Evolutionary conservation across 2,113 vertebrate species (phyloP).

Genomic region (Furnarius figulus): DNA sequence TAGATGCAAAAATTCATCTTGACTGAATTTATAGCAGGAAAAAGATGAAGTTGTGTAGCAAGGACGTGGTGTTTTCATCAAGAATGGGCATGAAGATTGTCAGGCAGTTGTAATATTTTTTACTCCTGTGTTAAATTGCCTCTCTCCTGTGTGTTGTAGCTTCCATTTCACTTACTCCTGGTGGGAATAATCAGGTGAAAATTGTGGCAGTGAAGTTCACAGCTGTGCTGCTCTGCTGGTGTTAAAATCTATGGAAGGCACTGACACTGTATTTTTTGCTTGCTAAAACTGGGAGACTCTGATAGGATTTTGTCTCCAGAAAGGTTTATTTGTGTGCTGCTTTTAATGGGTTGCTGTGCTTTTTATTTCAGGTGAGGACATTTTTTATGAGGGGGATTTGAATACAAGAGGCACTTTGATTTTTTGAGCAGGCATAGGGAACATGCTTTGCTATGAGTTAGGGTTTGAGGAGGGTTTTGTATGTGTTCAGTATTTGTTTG

Average conservation of each 20-base stretch:
- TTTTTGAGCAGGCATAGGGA: not conserved
- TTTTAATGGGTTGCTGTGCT: not conserved
- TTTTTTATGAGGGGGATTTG: not conserved
- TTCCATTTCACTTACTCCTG: not conserved
- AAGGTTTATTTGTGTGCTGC: not conserved
- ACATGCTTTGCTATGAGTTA: not conserved
- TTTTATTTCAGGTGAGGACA: not conserved
- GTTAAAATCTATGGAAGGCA: not conserved
- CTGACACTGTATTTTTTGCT: not conserved
- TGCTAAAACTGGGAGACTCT: not conserved
- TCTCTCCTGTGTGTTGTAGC: not conserved
- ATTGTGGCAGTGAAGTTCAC: not conserved
- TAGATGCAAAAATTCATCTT: not conserved
- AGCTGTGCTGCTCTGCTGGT: not conserved
- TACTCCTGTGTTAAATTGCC: not conserved
- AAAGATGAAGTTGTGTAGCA: not conserved
- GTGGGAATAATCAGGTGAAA: not conserved
- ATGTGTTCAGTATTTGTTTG: not conserved
- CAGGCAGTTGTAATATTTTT: not conserved
- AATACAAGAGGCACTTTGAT: not conserved
- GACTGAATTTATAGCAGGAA: not conserved
- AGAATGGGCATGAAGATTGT: not conserved
- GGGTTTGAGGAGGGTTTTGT: not conserved
- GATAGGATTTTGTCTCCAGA: not conserved
- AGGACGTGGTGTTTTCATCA: not conserved